Evolutionary conservation across 2,113 vertebrate genomes (phyloP).

Genomic region (Psettodes erumei): DNA sequence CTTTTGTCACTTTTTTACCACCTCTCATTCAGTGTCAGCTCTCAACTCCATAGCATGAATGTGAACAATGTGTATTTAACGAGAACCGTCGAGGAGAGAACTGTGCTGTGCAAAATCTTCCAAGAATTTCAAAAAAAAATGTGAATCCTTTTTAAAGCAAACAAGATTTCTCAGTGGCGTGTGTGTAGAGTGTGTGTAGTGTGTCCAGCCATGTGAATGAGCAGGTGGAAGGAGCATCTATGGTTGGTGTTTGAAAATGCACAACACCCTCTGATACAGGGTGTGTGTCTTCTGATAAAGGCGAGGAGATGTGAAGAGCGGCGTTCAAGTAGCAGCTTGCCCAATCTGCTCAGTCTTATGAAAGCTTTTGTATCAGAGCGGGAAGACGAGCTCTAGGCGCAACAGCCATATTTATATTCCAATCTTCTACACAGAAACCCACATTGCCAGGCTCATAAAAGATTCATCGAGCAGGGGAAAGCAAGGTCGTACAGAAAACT

Average conservation of each 20-base stretch:
- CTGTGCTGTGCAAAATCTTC: neutral
- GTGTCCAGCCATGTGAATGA: slow-evolving; percentile 33
- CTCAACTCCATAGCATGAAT: neutral
- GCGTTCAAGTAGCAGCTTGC: slow-evolving; percentile 64
- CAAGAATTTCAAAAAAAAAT: slow-evolving; percentile 24
- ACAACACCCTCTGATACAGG: slow-evolving; percentile 34
- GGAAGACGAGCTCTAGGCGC: slow-evolving; percentile 74
- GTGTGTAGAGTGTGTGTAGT: slow-evolving; percentile 5
- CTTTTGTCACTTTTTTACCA: slow-evolving; percentile 37
- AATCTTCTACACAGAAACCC: slow-evolving; percentile 84
- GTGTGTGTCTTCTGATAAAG: slow-evolving; percentile 62
- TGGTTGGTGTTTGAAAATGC: slow-evolving; percentile 33
- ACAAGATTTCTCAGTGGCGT: slow-evolving; percentile 15
- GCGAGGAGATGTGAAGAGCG: slow-evolving; percentile 54
- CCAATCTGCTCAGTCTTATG: slow-evolving; percentile 72
- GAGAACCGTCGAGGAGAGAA: neutral
- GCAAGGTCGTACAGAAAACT: slow-evolving; percentile 83
- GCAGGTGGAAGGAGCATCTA: slow-evolving; percentile 46
- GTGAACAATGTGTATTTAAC: slow-evolving; percentile 23
- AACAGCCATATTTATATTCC: slow-evolving; percentile 86
- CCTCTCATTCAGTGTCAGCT: slow-evolving; percentile 39
- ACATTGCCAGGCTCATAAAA: slow-evolving; percentile 85
- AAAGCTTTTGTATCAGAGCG: slow-evolving; percentile 77
- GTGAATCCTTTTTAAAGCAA: slow-evolving; percentile 7
- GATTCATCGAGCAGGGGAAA: slow-evolving; percentile 82